A percentile compares a stretch with the other conserved stretches of the same genome.
phyloP scores from a whole-genome alignment of 2,797 vertebrate genomes.

The Leucoraja ocellata region DNA sequence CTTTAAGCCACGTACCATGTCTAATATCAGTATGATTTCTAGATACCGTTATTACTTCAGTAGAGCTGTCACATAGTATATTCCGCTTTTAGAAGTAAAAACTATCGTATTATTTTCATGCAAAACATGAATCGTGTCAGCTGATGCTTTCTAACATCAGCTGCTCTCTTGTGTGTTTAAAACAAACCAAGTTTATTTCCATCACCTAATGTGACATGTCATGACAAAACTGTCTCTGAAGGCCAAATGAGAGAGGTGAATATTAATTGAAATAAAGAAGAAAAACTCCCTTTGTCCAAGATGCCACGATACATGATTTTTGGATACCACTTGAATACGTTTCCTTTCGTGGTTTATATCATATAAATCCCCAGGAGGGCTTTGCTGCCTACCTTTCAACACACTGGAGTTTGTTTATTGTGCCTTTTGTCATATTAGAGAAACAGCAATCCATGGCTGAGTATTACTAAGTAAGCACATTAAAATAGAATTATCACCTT shows the following conservation, averaged over 20 bases:
- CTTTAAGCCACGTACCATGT: neutral
- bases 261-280: conserved; percentile 15
- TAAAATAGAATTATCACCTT: neutral
- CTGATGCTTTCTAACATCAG: neutral
- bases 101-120: neutral
- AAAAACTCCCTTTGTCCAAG: neutral
- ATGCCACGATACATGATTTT: neutral
- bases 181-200: neutral
- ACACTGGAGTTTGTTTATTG: neutral
- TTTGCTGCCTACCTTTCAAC: neutral
- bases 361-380: neutral
- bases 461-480: neutral
- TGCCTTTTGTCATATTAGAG: neutral
- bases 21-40: neutral
- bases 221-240: neutral
- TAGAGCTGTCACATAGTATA: neutral
- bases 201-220: neutral
- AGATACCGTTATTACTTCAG: neutral
- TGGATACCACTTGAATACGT: neutral
- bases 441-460: neutral
- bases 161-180: neutral
- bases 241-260: neutral
- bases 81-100: neutral
- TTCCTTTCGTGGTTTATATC: neutral
- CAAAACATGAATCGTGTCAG: neutral